Evolutionary conservation across 2,113 vertebrate genomes (phyloP).

Genomic region (Cephalopholis sonnerati): DNA sequence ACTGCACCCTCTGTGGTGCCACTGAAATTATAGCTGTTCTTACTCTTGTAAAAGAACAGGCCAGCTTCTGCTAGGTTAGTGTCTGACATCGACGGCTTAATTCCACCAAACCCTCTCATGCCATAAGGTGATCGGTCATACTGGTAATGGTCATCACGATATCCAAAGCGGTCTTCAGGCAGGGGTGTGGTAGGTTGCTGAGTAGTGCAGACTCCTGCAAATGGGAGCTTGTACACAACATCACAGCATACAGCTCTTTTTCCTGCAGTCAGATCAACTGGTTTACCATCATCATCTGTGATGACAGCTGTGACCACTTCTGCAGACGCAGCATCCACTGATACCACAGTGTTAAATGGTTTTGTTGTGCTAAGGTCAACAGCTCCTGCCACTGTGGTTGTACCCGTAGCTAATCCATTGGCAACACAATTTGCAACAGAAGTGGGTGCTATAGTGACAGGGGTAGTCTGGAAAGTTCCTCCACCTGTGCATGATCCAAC

Average conservation of each 20-base stretch:
- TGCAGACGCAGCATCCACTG: conserved; percentile 88
- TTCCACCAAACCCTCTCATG: conserved; percentile 91
- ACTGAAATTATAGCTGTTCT: conserved; percentile 95
- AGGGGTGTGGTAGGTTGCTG: conserved; percentile 91
- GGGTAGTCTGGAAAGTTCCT: conserved; percentile 82
- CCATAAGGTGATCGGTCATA: conserved; percentile 90
- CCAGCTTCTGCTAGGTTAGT: conserved; percentile 97
- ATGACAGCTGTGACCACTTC: conserved; percentile 89
- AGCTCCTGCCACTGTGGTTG: conserved; percentile 87
- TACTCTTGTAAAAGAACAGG: conserved; percentile 96
- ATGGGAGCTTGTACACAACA: conserved; percentile 95
- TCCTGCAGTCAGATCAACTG: conserved; percentile 95
- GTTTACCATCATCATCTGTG: conserved; percentile 94
- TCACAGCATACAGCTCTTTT: conserved; percentile 96
- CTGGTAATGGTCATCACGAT: conserved; percentile 97
- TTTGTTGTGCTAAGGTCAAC: conserved; percentile 96
- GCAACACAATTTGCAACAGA: conserved; percentile 70
- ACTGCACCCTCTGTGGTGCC: conserved; percentile 93
- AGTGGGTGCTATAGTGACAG: conserved; percentile 86
- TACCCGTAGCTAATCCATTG: conserved; percentile 86
- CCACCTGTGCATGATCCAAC: conserved; percentile 84
- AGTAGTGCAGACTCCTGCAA: conserved; percentile 92
- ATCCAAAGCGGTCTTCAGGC: conserved; percentile 98
- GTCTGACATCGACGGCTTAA: conserved; percentile 98
- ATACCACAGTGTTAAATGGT: conserved; percentile 91